These are phyloP conservation scores for Acrocyrtus sp. DNA, from an alignment of 2,888 invertebrate species.

Conservation along the genomic window DNA sequence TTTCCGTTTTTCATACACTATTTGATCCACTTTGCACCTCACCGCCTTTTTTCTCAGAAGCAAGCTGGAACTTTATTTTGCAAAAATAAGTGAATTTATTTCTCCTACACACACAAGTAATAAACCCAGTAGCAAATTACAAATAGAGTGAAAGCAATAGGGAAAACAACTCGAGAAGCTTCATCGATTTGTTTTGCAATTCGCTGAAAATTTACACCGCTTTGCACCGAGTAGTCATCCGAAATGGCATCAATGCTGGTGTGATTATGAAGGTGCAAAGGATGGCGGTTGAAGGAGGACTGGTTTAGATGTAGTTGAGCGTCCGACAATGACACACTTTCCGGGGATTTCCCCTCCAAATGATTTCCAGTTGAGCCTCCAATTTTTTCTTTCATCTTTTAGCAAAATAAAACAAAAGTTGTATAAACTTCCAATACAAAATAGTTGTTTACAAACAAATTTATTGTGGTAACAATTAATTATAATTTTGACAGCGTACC, in stretches of 20 bases:
- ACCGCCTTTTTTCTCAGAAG: too few species aligned
- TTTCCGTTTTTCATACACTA: too few species aligned
- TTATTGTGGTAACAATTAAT: neutral
- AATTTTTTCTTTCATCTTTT: conserved; percentile 53
- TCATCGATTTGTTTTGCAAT: conserved; percentile 67
- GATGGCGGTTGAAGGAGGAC: conserved; percentile 18
- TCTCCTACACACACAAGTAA: conserved; percentile 64
- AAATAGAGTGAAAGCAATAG: conserved; percentile 67
- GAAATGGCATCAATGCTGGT: conserved; percentile 12
- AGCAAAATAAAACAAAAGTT: conserved; percentile 1
- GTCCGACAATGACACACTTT: conserved; percentile 48
- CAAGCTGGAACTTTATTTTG: too few species aligned
- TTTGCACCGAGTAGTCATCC: conserved; percentile 1
- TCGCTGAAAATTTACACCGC: conserved; percentile 36
- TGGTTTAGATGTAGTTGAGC: conserved; percentile 23
- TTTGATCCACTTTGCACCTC: too few species aligned
- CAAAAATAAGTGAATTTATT: too few species aligned
- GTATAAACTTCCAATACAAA: neutral
- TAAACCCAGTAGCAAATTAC: conserved; percentile 68
- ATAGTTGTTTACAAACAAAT: neutral
- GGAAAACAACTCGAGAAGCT: conserved; percentile 66
- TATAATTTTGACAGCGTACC: conserved; percentile 4
- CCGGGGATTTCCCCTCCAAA: conserved; percentile 50
- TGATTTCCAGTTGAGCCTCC: conserved; percentile 55
- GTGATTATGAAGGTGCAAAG: conserved; percentile 10